Base-by-base conservation (phyloP, 1,140 invertebrate genomes). In the Brachionus sp. region DNA sequence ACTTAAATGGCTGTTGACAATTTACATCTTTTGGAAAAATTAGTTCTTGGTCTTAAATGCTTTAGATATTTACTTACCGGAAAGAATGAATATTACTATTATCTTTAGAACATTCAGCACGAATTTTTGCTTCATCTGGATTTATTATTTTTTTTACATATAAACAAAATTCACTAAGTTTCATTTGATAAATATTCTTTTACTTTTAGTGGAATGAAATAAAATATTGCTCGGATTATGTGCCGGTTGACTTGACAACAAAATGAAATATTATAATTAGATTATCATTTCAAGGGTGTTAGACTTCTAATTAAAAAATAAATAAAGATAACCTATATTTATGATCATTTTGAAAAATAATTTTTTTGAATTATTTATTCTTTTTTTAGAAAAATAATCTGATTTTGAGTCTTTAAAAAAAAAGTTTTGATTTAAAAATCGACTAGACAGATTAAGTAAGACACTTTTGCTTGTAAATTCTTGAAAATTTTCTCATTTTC, bases 1-100 rank as follows among this genome's bases (percentile, higher is more conserved):
- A 80, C 57, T 80, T 57, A 10, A 80, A 19, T 25, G 77, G 77
- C 12, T 42, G 39, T 19, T 75, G 70, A 46, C 39, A 46, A 29
- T 25, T 13, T 13, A 75, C 44, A 46, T 75, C 70, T 75, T 29
- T 12, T 5, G 10, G 2, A 46, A 75, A 75, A 50, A 37, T 70
- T 70, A n/a, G n/a, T 70, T 70, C 37, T 29, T 29, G 29, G 29
- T 29, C 3, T 29, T 29, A 1, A 29, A 29, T 29, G 3, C 29
- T 29, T n/a, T 29, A 29, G 29, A 1, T 29, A 29, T 75, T 46
- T 25, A 75, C 33, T 70, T 16, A 70, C 50, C 16, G 19, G 50
- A 57, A 19, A 57, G 16, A 7, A n/a, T 23, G 16, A 57, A 9
- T 23, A 19, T 7, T 57, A 57, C 9, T 19, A 57, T 23, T 19